Percentiles rank a stretch among this genome's conserved stretches.
These are phyloP conservation scores for Hephaestus fuliginosus DNA, from an alignment of 2,797 vertebrate species.

Conservation along the genomic window DNA sequence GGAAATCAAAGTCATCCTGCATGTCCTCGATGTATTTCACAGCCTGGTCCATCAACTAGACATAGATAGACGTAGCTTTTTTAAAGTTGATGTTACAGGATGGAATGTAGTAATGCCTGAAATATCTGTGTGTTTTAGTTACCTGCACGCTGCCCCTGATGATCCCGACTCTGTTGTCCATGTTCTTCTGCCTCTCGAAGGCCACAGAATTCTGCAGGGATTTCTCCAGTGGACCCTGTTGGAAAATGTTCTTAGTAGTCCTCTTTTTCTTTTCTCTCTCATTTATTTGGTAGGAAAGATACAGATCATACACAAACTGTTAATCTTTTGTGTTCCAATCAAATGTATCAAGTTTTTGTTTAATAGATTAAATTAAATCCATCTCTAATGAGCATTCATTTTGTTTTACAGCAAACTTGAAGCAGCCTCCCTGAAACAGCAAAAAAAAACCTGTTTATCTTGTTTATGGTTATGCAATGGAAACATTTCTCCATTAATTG, in stretches of 20 bases:
- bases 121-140: conserved; percentile 5
- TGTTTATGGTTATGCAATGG: too few relatives aligned
- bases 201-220: conserved; percentile 91
- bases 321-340: background rate
- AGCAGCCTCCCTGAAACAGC: background rate
- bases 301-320: background rate
- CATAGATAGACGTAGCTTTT: background rate
- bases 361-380: too few relatives aligned
- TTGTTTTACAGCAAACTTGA: background rate
- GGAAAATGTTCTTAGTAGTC: conserved; percentile 23
- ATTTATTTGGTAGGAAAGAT: background rate
- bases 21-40: conserved; percentile 96
- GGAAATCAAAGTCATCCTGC: conserved; percentile 98
- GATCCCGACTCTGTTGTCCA: conserved; percentile 92
- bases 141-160: conserved; percentile 94
- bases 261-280: background rate
- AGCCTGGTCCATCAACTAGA: conserved; percentile 94
- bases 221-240: conserved; percentile 93
- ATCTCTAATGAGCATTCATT: background rate
- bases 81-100: background rate
- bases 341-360: background rate
- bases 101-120: background rate
- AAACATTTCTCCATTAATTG: background rate
- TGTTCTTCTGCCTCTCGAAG: conserved; percentile 92
- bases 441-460: background rate